Evolutionary conservation across 2,797 vertebrate genomes (phyloP), one percentile per base, ranked within the genome.

Genomic region (Myotis pilosus): DNA sequence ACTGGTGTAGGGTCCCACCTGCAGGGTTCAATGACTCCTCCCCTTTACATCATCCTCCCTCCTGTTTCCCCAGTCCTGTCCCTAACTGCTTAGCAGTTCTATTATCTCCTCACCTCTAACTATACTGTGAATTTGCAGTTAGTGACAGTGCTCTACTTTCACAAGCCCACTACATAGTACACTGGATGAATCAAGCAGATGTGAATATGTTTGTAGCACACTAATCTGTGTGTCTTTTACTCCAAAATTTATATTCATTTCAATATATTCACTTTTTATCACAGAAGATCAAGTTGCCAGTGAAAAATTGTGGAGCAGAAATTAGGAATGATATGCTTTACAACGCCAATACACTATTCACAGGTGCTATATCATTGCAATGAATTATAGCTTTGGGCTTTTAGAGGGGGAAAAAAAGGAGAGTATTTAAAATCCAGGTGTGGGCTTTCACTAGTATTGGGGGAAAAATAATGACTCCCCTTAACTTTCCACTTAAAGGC

Each of bases 401-500:
- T 85, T 60, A 91, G 44, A 68, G 38, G 11, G 57, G 25, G 60
- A 2, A 1, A 11, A 53, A 83, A 47, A 89, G 12, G 68, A 44
- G n/a, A 44, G 12, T 85, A 81, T 83, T 75, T 75, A 90, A 93
- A 93, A 90, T 83, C 71, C 92, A 96, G 86, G 94, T 95, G 95
- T 93, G 64, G 17, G 28, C 64, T 96, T 96, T 90, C 49, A 93
- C 20, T 87, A 82, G 23, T 66, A 88, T 17, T 88, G 68, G 15
- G 44, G 8, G 47, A 66, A 88, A 91, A 87, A 86, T 55, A 83
- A 71, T 55, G 49, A 72, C 17, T 95, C 11, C 4, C 15, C 19
- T 95, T 94, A 91, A 93, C 8, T 69, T 82, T 85, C 5, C 68
- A 88, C 75, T 92, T 78, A 93, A 86, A 96, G 12, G 6, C 51